These are phyloP conservation scores for Anguilla pacifica DNA, from an alignment of 2,797 vertebrate genomes.

Conservation along the genomic window DNA sequence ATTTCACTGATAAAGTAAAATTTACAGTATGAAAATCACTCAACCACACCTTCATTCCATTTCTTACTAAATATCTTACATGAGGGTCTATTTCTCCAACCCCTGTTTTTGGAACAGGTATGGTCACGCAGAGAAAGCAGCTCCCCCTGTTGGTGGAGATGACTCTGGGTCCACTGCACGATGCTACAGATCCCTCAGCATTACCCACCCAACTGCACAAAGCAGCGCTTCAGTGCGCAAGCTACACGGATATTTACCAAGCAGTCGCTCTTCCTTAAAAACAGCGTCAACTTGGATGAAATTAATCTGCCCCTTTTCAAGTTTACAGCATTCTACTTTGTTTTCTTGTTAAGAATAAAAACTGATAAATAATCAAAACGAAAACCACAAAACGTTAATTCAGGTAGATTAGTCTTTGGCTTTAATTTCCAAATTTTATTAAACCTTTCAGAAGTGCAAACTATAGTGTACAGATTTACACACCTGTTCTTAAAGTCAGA, in stretches of 20 bases:
- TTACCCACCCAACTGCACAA: background rate
- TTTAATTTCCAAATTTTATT: slow-evolving; percentile 33
- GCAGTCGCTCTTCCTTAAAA: background rate
- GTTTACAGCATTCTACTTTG: background rate
- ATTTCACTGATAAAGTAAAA: background rate
- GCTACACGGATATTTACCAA: background rate
- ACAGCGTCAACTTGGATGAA: background rate
- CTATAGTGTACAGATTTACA: slow-evolving; percentile 8
- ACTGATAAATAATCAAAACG: background rate
- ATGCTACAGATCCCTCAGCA: background rate
- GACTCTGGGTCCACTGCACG: background rate
- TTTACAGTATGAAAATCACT: background rate
- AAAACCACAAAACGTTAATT: background rate
- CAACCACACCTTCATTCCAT: background rate
- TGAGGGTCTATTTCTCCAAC: background rate
- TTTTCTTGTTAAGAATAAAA: background rate
- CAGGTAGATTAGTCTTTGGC: slow-evolving; percentile 25
- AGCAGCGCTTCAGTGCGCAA: background rate
- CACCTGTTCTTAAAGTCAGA: background rate
- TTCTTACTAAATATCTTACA: background rate
- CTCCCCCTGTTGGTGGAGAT: background rate
- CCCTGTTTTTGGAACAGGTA: background rate
- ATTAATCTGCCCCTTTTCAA: background rate
- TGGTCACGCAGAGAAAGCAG: background rate
- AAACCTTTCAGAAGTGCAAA: slow-evolving; percentile 15